These are phyloP conservation scores for Camponotus fellah DNA, from an alignment of 2,888 invertebrate genomes.

Conservation along the genomic window DNA sequence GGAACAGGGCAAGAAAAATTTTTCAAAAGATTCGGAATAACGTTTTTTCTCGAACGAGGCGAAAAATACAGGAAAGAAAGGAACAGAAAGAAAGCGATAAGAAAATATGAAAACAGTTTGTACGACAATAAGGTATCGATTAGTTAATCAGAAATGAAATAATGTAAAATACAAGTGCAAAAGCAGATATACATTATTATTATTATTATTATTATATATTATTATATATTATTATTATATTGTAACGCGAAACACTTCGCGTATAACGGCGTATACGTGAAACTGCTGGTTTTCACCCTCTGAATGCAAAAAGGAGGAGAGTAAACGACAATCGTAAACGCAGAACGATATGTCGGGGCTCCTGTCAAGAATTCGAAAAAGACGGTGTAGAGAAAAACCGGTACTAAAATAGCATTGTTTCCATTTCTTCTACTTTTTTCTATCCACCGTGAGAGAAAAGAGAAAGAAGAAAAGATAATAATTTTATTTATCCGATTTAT, in stretches of 20 bases:
- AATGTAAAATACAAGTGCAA: slow-evolving; percentile 85
- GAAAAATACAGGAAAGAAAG: slow-evolving; percentile 8
- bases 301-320: slow-evolving; percentile 14
- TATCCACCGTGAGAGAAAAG: background rate
- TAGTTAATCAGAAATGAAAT: slow-evolving; percentile 83
- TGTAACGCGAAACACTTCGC: slow-evolving; percentile 75
- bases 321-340: slow-evolving; percentile 30
- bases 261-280: slow-evolving; percentile 40
- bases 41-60: slow-evolving; percentile 36
- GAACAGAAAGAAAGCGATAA: slow-evolving; percentile 17
- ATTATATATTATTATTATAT: slow-evolving; percentile 79
- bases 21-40: slow-evolving; percentile 3
- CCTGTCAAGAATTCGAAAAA: slow-evolving; percentile 60
- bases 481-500: slow-evolving; percentile 62
- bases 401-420: background rate
- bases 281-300: slow-evolving; percentile 33
- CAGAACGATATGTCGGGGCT: slow-evolving; percentile 41
- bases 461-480: background rate
- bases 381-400: background rate
- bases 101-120: slow-evolving; percentile 82
- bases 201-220: slow-evolving; percentile 38
- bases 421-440: slow-evolving; percentile 4
- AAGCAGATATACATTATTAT: slow-evolving; percentile 82
- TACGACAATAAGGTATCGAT: slow-evolving; percentile 86
- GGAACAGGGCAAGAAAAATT: background rate